Base-by-base conservation (phyloP, 1,140 invertebrate genomes). In the Thaumatotibia leucotreta region DNA sequence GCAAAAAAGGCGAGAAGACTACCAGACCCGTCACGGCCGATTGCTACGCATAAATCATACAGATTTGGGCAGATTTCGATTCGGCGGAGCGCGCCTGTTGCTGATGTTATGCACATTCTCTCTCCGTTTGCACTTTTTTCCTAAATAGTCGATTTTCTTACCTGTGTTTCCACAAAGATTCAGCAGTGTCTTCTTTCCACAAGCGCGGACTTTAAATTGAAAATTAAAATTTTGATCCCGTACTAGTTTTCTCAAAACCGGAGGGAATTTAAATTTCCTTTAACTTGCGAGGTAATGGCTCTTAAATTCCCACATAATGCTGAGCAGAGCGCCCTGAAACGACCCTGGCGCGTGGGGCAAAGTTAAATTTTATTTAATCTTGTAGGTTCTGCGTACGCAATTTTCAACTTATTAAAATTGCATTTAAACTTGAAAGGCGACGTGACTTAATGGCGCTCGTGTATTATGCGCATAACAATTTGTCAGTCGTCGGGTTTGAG, bases 1-100 rank as follows among this genome's bases (percentile, higher is more conserved):
- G 61, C 9, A 62, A 35, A 32, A 35, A 35, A 35, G 23, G 17
- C 10, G 32, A 2, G 31, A 35, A 32, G 32, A 14, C n/a, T 6
- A 35, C 31, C 14, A 35, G 64, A 71, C 65, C 62, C 63, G 64
- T 33, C 22, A 22, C n/a, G 68, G 68, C 63, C 76, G 68, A 74
- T 75, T 73, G 70, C 73, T 75, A 64, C 71, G 71, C 79, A 81
- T 77, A 81, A 81, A 81, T 79, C 75, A 79, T 73, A 75, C 70
- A 74, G 76, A 79, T 79, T 80, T 77, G 75, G 76, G 74, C 70
- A 74, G 76, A 79, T 79, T 80, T 77, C 73, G 76, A 81, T 77
- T 67, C 72, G 32, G 64, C 64, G 68, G 63, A 68, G 61, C 68
- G 68, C 45, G 68, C 61, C 73, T 69, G 75, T 73, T 76, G 74